Conservation (phyloP, 2,888 invertebrate genomes). For the Drosophila barbarae region DNA sequence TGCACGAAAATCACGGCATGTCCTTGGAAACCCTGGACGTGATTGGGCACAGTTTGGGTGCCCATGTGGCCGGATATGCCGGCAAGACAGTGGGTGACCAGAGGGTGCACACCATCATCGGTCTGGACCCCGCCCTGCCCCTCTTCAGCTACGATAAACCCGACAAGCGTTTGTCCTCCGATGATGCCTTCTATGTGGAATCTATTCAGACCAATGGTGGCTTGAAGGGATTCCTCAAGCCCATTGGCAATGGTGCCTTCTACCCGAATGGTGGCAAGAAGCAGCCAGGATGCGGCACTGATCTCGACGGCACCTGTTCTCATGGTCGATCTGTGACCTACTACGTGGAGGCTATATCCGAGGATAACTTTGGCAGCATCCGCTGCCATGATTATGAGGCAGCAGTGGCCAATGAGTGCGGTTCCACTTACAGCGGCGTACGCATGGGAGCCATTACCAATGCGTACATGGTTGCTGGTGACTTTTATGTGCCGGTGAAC, state of each 20-base stretch:
- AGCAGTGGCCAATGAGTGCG: conserved; percentile 60
- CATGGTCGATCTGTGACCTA: conserved; percentile 79
- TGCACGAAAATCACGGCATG: conserved; percentile 80
- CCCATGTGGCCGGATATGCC: conserved; percentile 83
- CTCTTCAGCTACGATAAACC: conserved; percentile 70
- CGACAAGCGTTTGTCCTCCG: conserved; percentile 51
- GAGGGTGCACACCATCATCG: conserved; percentile 82
- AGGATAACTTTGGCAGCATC: conserved; percentile 65
- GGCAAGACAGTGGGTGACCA: conserved; percentile 82
- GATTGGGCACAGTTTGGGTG: conserved; percentile 83
- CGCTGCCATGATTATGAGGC: conserved; percentile 58
- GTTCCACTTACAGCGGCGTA: conserved; percentile 47
- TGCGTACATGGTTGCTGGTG: conserved; percentile 59
- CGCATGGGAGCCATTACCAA: conserved; percentile 65
- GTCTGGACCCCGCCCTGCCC: conserved; percentile 77
- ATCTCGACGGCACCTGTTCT: conserved; percentile 77
- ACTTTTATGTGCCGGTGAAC: conserved; percentile 71
- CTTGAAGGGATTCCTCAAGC: conserved; percentile 65
- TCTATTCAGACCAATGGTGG: conserved; percentile 74
- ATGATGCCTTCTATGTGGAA: conserved; percentile 64
- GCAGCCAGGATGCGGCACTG: conserved; percentile 81
- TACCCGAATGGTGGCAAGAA: conserved; percentile 81
- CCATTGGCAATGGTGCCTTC: conserved; percentile 80
- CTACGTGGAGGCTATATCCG: conserved; percentile 78
- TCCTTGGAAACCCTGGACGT: conserved; percentile 80